Evolutionary conservation across 64 coral and sea anemone genomes (phyloP).

Genomic region (Stichodactyla helianthus): DNA sequence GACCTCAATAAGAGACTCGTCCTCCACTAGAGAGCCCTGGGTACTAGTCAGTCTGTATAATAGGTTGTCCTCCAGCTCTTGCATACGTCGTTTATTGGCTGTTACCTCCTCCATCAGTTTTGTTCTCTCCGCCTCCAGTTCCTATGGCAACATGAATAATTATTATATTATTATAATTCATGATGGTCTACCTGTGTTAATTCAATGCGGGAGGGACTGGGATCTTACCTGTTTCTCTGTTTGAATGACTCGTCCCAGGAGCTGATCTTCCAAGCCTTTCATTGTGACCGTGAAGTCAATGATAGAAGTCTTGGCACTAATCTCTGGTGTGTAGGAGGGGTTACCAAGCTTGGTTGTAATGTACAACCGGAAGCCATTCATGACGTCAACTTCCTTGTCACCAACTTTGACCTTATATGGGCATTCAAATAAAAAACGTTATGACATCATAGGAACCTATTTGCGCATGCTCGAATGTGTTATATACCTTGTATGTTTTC

Average conservation of each 20-base stretch:
- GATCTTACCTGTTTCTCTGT: constrained; percentile 93
- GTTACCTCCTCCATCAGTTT: constrained; percentile 99
- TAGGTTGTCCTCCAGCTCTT: constrained; percentile 96
- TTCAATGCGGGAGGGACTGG: background rate
- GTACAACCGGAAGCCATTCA: constrained; percentile 91
- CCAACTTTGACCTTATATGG: constrained; percentile 93
- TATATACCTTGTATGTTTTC: constrained; percentile 78
- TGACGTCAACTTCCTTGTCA: constrained; percentile 93
- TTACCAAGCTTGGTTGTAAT: constrained; percentile 99
- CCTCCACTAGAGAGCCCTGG: constrained; percentile 94
- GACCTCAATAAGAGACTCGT: constrained; percentile 93
- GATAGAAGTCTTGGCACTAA: constrained; percentile 97
- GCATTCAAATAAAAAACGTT: background rate
- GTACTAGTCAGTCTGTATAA: constrained; percentile 96
- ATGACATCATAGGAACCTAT: background rate
- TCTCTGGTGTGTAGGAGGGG: constrained; percentile 94
- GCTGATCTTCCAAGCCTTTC: constrained; percentile 98
- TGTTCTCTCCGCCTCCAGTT: constrained; percentile 87
- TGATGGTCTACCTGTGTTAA: background rate
- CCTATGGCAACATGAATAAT: constrained; percentile 37
- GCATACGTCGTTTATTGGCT: constrained; percentile 96
- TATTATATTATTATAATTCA: background rate
- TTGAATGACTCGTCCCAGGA: constrained; percentile 90
- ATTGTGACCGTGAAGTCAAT: constrained; percentile 99
- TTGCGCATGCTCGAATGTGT: background rate